phyloP scores from a whole-genome alignment of 53 echinoderm and acorn worm genomes.

The Echinometra lucunter region DNA sequence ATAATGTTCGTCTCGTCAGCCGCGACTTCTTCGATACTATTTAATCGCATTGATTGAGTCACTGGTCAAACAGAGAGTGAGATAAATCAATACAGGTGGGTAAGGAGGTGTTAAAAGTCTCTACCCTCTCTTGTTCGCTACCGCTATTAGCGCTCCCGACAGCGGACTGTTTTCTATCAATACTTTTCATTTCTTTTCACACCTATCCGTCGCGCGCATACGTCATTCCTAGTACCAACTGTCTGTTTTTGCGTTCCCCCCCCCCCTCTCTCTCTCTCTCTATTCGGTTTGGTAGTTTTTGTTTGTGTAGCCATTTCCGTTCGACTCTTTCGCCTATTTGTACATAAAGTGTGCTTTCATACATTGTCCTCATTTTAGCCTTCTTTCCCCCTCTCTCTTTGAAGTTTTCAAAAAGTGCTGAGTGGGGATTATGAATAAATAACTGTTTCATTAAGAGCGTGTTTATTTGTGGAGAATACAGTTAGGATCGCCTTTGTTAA shows the following conservation, averaged over 20 bases:
- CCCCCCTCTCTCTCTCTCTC: background rate
- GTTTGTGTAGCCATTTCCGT: slow-evolving; percentile 53
- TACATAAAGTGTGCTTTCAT: background rate
- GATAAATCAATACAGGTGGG: slow-evolving; percentile 49
- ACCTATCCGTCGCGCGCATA: slow-evolving; percentile 13
- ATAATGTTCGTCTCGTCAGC: slow-evolving; percentile 2
- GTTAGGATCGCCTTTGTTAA: slow-evolving; percentile 10
- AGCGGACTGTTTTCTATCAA: slow-evolving; percentile 35
- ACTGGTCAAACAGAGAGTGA: slow-evolving; percentile 23
- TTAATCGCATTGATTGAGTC: slow-evolving; percentile 62
- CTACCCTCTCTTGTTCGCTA: slow-evolving; percentile 21
- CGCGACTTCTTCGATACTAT: slow-evolving; percentile 46
- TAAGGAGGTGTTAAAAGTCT: slow-evolving; percentile 51
- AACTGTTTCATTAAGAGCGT: slow-evolving; percentile 56
- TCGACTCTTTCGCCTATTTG: slow-evolving; percentile 28
- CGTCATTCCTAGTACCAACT: slow-evolving; percentile 30
- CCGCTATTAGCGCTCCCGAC: slow-evolving; percentile 22
- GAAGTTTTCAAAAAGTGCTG: slow-evolving; percentile 10
- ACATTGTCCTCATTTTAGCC: slow-evolving; percentile 6
- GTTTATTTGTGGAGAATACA: slow-evolving; percentile 14
- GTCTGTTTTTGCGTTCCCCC: background rate
- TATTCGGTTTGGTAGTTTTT: slow-evolving; percentile 2
- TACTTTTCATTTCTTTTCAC: slow-evolving; percentile 55
- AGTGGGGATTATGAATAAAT: slow-evolving; percentile 54
- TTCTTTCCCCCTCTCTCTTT: background rate